Base-by-base conservation (phyloP, 2,113 vertebrate genomes). In the Cygnus buccinator region DNA sequence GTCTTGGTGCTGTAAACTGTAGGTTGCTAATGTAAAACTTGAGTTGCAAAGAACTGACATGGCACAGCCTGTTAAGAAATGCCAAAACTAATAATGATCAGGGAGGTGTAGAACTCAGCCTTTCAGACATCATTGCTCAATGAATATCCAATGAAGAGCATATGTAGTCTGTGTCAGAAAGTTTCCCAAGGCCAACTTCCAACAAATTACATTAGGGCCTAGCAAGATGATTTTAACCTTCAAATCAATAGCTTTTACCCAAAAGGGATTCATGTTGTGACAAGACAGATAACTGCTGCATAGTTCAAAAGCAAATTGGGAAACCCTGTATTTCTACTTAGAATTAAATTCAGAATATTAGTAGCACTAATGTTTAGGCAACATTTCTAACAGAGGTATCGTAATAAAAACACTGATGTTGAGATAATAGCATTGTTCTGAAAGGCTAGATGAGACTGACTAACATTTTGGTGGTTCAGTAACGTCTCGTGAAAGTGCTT, bases 131-230 rank as follows among this genome's bases (percentile, higher is more conserved):
- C 96, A 96, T 89, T 97, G 92, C 93, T 90, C 96, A 96, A 87
- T 96, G 91, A 97, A 93, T 87, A 97, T 86, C 93, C 87, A 83
- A 70, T 6, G 4, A 94, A 93, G 92, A 96, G 92, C 85, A 26
- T 57, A 70, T 88, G 91, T 94, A 97, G 90, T 80, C 94, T 96
- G 91, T 96, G 97, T 95, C 95, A 97, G 94, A 95, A 97, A 95
- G 94, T 96, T 97, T 97, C 97, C 98, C 96, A 97, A 97, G 97
- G 96, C 97, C 92, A 97, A 93, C 96, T 97, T 97, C 93, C 97
- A 97, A 96, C 97, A 97, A 96, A 97, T 97, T 97, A 70, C 95
- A 97, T 96, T 93, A 96, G 92, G 91, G 73, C 90, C 90, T 52
- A 91, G 97, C 87, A 87, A 97, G 95, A 92, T 97, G 94, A 98